Evolutionary conservation across 2,797 vertebrate species (phyloP).

Genomic region (Syngnathus rostellatus): DNA sequence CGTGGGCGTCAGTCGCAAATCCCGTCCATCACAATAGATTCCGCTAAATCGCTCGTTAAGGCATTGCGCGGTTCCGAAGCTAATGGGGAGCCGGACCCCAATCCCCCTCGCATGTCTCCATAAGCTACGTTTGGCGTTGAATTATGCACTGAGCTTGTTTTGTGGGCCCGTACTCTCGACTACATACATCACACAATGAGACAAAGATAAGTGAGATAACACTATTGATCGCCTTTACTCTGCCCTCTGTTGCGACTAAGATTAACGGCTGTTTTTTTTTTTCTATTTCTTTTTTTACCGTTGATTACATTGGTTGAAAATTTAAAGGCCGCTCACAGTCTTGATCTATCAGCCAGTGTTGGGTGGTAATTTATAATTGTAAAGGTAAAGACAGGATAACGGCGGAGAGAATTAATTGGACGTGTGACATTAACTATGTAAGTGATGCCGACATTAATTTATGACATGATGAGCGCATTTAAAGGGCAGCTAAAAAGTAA

Average conservation of each 20-base stretch:
- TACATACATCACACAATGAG: conserved; percentile 40
- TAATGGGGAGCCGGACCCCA: conserved; percentile 12
- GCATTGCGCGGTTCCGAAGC: conserved; percentile 8
- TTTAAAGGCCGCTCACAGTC: neutral
- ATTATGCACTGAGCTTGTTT: conserved; percentile 29
- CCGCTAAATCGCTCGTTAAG: conserved; percentile 27
- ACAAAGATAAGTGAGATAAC: conserved; percentile 54
- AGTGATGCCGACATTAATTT: conserved; percentile 22
- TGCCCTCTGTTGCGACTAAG: conserved; percentile 41
- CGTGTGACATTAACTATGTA: conserved; percentile 21
- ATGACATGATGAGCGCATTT: conserved; percentile 21
- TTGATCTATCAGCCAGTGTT: conserved; percentile 23
- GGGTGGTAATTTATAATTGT: conserved; percentile 29
- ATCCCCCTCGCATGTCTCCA: conserved; percentile 24
- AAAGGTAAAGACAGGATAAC: conserved; percentile 24
- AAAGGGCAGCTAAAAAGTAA: conserved; percentile 18
- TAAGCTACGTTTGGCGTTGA: conserved; percentile 33
- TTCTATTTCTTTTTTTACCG: neutral
- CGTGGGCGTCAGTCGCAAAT: conserved; percentile 31
- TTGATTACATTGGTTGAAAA: neutral
- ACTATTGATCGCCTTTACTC: conserved; percentile 55
- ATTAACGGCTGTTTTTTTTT: conserved; percentile 39
- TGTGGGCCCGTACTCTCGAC: conserved; percentile 15
- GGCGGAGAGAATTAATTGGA: conserved; percentile 20
- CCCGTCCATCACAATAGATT: conserved; percentile 38